Evolutionary conservation across 2,888 invertebrate species (phyloP), one percentile per base, ranked within the genome.

Genomic region (Leptodirus hochenwartii): DNA sequence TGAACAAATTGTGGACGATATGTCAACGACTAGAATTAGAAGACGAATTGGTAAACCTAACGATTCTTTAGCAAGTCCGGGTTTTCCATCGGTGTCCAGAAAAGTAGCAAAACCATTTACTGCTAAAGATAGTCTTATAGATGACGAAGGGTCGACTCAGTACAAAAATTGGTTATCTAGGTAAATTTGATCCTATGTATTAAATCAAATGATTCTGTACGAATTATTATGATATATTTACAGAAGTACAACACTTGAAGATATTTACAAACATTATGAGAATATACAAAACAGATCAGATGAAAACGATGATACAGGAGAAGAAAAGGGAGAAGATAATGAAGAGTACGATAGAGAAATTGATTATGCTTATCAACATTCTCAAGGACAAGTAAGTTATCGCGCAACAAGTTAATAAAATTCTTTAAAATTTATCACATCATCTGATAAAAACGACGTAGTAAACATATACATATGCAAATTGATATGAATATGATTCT

Each of bases 121-220:
- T 17, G 43, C 62, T 4, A 63, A 59, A 34, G 59, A 63, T 34
- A 58, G 58, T 38, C 49, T 70, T 29, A 45, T 79, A 37, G 62
- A 66, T 15, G 79, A 80, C 41, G 65, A 73, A 29, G 80, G 80
- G 1, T 79, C 79, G 2, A 55, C 63, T 2, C 69, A 64, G 41
- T 80, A 80, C 47, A 72, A 74, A 46, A 68, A 75, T 38, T 80
- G 80, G 79, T 50, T 80, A 17, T 58, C 69, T 25, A 76, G 72
- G 79, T 79, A 57, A 56, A n/a, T n/a, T n/a, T n/a, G n/a, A n/a
- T n/a, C n/a, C n/a, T n/a, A n/a, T n/a, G 59, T 46, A 25, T 24
- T 15, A 25, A 10, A 24, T 20, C 6, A 20, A 6, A 20, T 20
- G 20, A 8, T n/a, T 8, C n/a, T 20, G 6, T 8, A 20, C n/a